Evolutionary conservation across 1,140 invertebrate species (phyloP), one percentile per base, ranked within the genome.

Genomic region (Atta colombica): DNA sequence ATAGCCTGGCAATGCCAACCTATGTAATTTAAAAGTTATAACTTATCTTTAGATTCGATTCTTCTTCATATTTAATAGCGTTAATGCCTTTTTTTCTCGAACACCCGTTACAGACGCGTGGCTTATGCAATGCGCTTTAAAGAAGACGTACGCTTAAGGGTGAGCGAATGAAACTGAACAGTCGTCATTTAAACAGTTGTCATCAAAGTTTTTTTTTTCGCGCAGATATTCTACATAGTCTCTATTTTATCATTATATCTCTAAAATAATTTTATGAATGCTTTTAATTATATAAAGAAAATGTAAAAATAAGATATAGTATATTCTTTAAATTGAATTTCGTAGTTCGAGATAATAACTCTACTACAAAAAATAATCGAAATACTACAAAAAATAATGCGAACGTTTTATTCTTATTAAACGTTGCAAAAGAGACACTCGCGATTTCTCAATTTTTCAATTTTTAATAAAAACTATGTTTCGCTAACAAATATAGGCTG

Each of bases 51-150:
- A 55, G n/a, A 71, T 45, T 71, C 21, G 49, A 69, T 31, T 72
- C 18, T 81, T 82, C 35, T n/a, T 82, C 39, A 61, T 28, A 72
- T 28, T 72, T 72, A 49, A 61, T 49, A 12, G 28, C 58, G 58
- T 61, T 74, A 74, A 74, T 31, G 39, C 18, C 18, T 12, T 61
- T 82, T 75, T 61, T 84, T 75, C 18, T n/a, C 12, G 80, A 61
- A 35, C 80, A 84, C 80, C 80, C 80, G 69, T 84, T 84, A 84
- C 35, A 72, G 66, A 25, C 18, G 69, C 55, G 69, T 84, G 69
- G 80, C 68, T 84, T 58, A 51, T 71, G 69, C 69, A 69, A 74
- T 84, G 69, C 69, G 55, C 80, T 75, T 84, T 84, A 84, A 84
- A 84, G 80, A 28, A 69, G 55, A 84, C 45, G 28, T 84, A 61